phyloP scores from a whole-genome alignment of 2,113 vertebrate species.

The Periophthalmodon schlosseri region DNA sequence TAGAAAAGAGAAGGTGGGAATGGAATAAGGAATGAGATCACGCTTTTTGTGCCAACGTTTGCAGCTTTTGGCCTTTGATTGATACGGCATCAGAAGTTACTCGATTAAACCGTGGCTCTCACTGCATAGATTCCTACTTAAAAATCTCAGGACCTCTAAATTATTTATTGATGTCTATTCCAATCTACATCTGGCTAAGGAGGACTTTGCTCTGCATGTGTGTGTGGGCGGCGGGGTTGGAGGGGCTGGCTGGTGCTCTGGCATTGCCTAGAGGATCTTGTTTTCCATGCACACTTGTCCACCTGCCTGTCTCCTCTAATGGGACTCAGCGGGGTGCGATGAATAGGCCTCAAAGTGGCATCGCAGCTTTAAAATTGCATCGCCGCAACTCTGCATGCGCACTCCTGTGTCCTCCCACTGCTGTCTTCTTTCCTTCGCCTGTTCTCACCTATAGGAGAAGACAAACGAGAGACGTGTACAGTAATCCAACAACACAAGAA shows the following conservation, averaged over 20 bases:
- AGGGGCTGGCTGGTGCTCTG: slow-evolving; percentile 53
- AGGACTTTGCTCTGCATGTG: slow-evolving; percentile 43
- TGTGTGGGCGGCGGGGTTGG: slow-evolving; percentile 33
- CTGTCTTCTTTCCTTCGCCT: slow-evolving; percentile 41
- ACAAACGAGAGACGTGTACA: slow-evolving; percentile 28
- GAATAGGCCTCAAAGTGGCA: slow-evolving; percentile 64
- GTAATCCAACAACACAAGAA: slow-evolving; percentile 35
- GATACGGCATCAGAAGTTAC: slow-evolving; percentile 78
- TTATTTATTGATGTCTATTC: slow-evolving; percentile 98
- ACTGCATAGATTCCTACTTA: slow-evolving; percentile 91
- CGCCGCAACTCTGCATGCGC: slow-evolving; percentile 40
- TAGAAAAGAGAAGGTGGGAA: slow-evolving; percentile 31
- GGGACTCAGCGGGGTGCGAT: slow-evolving; percentile 74
- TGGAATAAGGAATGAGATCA: slow-evolving; percentile 30
- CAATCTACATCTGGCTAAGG: slow-evolving; percentile 84
- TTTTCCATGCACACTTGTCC: slow-evolving; percentile 86
- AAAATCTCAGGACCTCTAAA: slow-evolving; percentile 89
- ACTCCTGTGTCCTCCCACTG: slow-evolving; percentile 38
- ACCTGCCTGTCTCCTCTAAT: slow-evolving; percentile 79
- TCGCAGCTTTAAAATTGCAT: slow-evolving; percentile 60
- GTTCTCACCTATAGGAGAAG: slow-evolving; percentile 34
- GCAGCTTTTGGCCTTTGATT: slow-evolving; percentile 78
- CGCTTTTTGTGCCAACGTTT: slow-evolving; percentile 71
- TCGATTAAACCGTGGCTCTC: slow-evolving; percentile 88
- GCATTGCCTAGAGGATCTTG: slow-evolving; percentile 85